These are phyloP conservation scores for Rhodophaea formosa DNA, from an alignment of 2,888 invertebrate genomes.

Conservation along the genomic window DNA sequence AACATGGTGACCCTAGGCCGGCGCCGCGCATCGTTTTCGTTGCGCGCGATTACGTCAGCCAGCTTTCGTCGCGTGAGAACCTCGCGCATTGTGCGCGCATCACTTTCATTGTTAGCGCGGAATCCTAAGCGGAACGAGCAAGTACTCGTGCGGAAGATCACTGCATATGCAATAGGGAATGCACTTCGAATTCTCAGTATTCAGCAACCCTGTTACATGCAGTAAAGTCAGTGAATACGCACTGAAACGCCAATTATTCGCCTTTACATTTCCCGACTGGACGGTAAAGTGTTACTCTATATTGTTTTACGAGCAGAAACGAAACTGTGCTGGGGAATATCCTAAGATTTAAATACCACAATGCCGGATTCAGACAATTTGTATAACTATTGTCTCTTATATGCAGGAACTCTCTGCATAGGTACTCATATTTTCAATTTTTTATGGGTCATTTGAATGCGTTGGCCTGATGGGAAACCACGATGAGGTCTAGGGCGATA, in stretches of 20 bases:
- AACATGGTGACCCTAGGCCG: constrained; percentile 5
- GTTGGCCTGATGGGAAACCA: too few species aligned
- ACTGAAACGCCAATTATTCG: background rate
- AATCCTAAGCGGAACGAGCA: constrained; percentile 33
- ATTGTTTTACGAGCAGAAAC: too few species aligned
- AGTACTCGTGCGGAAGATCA: constrained; percentile 24
- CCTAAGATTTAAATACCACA: too few species aligned
- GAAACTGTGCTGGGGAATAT: too few species aligned
- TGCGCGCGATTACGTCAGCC: constrained; percentile 56
- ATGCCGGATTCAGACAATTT: too few species aligned
- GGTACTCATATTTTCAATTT: too few species aligned
- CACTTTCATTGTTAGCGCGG: constrained; percentile 68
- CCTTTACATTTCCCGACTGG: background rate
- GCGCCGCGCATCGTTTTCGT: constrained; percentile 21
- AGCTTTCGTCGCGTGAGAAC: constrained; percentile 76
- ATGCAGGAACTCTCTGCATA: too few species aligned
- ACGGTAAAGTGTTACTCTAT: too few species aligned
- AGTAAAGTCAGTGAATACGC: background rate
- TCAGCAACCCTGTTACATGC: background rate
- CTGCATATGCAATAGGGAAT: constrained; percentile 8
- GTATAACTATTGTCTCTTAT: too few species aligned
- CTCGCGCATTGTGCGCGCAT: constrained; percentile 52
- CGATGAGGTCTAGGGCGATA: too few species aligned
- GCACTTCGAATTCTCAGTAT: background rate
- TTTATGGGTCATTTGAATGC: too few species aligned